A percentile compares a stretch with the other conserved stretches of the same genome.
Conservation (phyloP, 2,113 vertebrate species). For the Gadus chalcogrammus region DNA sequence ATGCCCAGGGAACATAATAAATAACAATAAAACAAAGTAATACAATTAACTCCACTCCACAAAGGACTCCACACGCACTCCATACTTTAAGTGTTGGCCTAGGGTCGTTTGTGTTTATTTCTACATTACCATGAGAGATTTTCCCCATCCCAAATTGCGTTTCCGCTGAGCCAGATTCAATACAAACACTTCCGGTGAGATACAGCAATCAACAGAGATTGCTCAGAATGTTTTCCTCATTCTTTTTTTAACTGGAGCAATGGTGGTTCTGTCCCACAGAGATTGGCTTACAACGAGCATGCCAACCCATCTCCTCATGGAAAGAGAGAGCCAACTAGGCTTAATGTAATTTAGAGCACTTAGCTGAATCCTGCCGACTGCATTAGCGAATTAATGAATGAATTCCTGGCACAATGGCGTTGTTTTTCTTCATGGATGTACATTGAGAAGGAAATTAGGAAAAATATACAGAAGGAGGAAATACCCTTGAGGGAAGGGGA, state of each 20-base stretch:
- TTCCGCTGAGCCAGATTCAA: constrained; percentile 36
- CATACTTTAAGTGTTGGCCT: too few species aligned
- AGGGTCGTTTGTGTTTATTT: too few species aligned
- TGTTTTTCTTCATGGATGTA: not conserved
- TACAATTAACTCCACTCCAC: too few species aligned
- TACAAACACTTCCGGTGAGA: constrained; percentile 45
- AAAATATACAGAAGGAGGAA: constrained; percentile 1
- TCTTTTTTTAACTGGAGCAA: constrained; percentile 18
- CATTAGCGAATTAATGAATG: not conserved
- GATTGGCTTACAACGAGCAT: constrained; percentile 57
- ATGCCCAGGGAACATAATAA: too few species aligned
- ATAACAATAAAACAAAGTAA: too few species aligned
- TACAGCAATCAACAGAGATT: constrained; percentile 31
- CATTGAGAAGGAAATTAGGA: not conserved
- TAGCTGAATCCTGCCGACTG: not conserved
- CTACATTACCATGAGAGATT: constrained; percentile 2
- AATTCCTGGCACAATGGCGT: not conserved
- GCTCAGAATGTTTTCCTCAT: constrained; percentile 10
- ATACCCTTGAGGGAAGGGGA: constrained; percentile 32
- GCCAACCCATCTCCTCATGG: constrained; percentile 34
- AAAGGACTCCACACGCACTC: too few species aligned
- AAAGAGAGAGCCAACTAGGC: constrained; percentile 15
- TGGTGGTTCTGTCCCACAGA: constrained; percentile 51
- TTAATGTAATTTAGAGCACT: constrained; percentile 23
- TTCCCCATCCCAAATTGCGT: constrained; percentile 26